Percentiles rank a stretch among this genome's conserved stretches.
These are phyloP conservation scores for Brachionus rubens DNA, from an alignment of 1,140 invertebrate species.

Conservation along the genomic window DNA sequence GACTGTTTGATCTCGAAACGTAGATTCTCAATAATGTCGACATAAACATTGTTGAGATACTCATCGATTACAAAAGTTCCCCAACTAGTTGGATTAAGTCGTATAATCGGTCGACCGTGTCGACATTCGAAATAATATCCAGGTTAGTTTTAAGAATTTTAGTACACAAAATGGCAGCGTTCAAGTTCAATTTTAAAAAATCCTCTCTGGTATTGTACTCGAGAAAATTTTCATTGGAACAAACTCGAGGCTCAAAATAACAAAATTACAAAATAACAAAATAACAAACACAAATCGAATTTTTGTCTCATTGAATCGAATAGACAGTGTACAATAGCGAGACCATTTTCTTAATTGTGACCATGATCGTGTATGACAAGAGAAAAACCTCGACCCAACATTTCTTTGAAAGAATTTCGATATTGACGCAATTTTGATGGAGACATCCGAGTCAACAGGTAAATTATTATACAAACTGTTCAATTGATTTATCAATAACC, in stretches of 20 bases:
- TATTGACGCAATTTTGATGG: not conserved
- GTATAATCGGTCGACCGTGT: not conserved
- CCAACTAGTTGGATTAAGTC: not conserved
- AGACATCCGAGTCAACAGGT: not conserved
- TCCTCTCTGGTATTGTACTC: not conserved
- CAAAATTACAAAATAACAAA: slow-evolving; percentile 7
- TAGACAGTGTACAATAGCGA: not conserved
- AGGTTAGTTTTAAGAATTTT: not conserved
- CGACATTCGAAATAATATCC: not conserved
- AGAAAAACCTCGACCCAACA: not conserved
- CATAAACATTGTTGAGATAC: slow-evolving; percentile 2
- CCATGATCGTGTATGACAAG: not conserved
- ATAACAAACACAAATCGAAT: not conserved
- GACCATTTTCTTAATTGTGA: not conserved
- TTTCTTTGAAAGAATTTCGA: not conserved
- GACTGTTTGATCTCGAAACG: not conserved
- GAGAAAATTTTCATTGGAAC: not conserved
- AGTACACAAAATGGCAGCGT: not conserved
- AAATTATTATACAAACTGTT: not conserved
- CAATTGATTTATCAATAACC: slow-evolving; percentile 24
- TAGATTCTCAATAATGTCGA: slow-evolving; percentile 8
- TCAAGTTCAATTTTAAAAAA: not conserved
- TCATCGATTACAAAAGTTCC: not conserved
- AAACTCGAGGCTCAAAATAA: not conserved
- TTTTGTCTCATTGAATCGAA: not conserved